Conservation (phyloP, 92 coral and sea anemone genomes). For the Diadumene lineata region DNA sequence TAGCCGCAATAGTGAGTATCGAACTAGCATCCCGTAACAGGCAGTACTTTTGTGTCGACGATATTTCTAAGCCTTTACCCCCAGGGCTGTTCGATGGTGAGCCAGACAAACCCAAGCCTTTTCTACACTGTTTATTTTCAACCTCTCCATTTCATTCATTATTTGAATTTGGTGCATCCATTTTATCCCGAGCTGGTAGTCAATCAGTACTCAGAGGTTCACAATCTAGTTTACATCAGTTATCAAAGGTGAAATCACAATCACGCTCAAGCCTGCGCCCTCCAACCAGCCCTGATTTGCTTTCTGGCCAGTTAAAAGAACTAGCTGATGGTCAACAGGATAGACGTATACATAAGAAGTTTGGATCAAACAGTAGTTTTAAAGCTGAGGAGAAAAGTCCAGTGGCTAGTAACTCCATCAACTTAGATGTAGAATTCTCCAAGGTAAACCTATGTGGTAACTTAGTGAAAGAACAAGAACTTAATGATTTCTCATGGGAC, state of each 20-base stretch:
- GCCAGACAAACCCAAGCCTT: conserved; percentile 68
- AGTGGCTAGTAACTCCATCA: conserved; percentile 21
- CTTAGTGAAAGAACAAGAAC: conserved; percentile 47
- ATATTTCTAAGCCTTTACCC: conserved; percentile 40
- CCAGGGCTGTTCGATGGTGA: conserved; percentile 65
- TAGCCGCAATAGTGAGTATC: conserved; percentile 90
- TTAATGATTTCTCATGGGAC: conserved; percentile 44
- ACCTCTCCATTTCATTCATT: conserved; percentile 79
- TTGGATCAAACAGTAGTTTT: conserved; percentile 2
- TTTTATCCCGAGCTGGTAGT: conserved; percentile 17
- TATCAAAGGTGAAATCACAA: conserved; percentile 27
- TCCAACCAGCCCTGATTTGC: conserved; percentile 21
- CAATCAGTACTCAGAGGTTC: conserved; percentile 18
- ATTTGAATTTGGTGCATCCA: conserved; percentile 28
- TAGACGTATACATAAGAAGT: background rate
- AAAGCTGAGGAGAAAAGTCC: conserved; percentile 5
- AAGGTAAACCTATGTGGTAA: conserved; percentile 78
- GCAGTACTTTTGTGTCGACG: conserved; percentile 66
- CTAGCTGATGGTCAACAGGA: conserved; percentile 20
- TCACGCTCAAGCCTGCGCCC: conserved; percentile 10
- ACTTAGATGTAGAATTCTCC: conserved; percentile 63
- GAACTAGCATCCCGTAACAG: conserved; percentile 84
- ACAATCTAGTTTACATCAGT: conserved; percentile 8
- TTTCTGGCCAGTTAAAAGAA: conserved; percentile 19
- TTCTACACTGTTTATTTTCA: conserved; percentile 76